Percentiles rank a stretch among this genome's conserved stretches.
Conservation (phyloP, 2,888 invertebrate species). For the Zeuzera pyrina region DNA sequence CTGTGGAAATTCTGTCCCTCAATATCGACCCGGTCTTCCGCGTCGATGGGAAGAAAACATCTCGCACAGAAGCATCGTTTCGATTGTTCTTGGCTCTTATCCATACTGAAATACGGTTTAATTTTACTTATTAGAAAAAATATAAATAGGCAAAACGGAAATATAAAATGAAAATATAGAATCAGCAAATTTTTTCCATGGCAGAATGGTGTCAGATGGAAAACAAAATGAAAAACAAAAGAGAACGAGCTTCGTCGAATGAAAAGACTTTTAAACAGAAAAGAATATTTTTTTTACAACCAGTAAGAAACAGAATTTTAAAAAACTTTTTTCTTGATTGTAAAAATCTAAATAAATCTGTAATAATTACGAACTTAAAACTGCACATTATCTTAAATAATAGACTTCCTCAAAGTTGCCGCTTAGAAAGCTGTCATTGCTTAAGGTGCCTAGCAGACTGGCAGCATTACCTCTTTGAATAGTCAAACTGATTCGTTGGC, state of each 20-base stretch:
- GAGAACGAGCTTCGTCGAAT: conserved; percentile 5
- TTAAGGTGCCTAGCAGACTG: no score
- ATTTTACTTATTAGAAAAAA: conserved; percentile 6
- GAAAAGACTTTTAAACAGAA: not conserved
- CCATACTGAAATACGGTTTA: conserved; percentile 25
- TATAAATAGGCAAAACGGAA: conserved; percentile 8
- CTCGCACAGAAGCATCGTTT: conserved; percentile 59
- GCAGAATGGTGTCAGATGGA: conserved; percentile 32
- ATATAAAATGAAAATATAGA: conserved; percentile 17
- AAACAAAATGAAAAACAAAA: conserved; percentile 29
- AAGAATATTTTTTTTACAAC: not conserved
- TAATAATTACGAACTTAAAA: no score
- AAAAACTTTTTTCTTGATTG: no score
- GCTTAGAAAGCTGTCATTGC: no score
- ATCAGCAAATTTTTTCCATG: conserved; percentile 40
- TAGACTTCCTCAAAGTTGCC: no score
- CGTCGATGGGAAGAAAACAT: conserved; percentile 50
- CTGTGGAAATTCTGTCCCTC: conserved; percentile 56
- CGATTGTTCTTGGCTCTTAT: conserved; percentile 36
- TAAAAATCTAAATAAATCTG: no score
- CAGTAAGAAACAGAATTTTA: no score
- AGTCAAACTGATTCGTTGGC: no score
- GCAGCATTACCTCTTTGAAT: no score
- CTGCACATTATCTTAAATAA: no score
- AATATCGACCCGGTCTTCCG: conserved; percentile 47